Conservation (phyloP, 1,140 invertebrate genomes). For the Drosophila prosaltans region DNA sequence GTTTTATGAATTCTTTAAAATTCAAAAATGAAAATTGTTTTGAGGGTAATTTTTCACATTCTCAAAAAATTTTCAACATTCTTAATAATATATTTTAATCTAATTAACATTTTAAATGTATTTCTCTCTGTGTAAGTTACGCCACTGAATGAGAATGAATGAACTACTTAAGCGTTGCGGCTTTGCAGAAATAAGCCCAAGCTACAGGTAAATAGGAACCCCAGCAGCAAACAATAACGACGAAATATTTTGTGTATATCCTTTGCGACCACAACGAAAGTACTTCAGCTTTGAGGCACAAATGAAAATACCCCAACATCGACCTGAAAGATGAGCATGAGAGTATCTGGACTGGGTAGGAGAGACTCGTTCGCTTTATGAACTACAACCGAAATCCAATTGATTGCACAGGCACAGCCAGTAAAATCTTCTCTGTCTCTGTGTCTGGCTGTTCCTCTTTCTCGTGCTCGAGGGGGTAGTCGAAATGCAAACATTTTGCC, state of each 20-base stretch:
- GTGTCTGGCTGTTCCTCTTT: conserved; percentile 3
- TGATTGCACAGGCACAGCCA: conserved; percentile 32
- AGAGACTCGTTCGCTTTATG: conserved; percentile 40
- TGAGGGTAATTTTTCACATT: too few species aligned
- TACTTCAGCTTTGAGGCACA: conserved; percentile 17
- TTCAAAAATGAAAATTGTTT: too few species aligned
- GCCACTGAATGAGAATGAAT: conserved; percentile 22
- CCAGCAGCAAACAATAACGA: conserved; percentile 49
- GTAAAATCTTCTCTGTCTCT: conserved; percentile 14
- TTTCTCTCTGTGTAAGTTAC: neutral
- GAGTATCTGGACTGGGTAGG: conserved; percentile 13
- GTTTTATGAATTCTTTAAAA: neutral
- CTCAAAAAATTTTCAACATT: too few species aligned
- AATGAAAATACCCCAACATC: conserved; percentile 23
- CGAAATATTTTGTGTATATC: conserved; percentile 57
- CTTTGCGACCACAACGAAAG: conserved; percentile 33
- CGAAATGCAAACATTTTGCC: conserved; percentile 51
- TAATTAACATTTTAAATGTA: neutral
- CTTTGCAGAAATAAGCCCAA: conserved; percentile 55
- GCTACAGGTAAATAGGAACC: conserved; percentile 42
- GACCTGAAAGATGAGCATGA: conserved; percentile 3
- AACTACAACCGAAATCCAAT: conserved; percentile 58
- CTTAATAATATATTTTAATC: too few species aligned
- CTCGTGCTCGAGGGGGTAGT: conserved; percentile 4
- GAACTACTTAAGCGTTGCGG: conserved; percentile 68